Evolutionary conservation across 2,113 vertebrate species (phyloP).

Genomic region (Natator depressus): DNA sequence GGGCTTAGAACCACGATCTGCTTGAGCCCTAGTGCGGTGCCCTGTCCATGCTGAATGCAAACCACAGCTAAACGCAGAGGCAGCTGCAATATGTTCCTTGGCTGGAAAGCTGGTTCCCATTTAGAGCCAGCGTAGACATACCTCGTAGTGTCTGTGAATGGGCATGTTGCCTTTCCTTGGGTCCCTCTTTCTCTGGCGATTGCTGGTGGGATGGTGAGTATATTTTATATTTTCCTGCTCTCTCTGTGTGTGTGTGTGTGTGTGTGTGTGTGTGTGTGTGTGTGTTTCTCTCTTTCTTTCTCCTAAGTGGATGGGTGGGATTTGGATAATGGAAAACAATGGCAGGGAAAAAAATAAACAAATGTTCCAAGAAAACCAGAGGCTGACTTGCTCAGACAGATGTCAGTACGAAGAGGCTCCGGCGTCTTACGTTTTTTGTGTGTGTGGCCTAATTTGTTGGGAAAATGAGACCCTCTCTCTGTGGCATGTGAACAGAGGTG

Average conservation of each 20-base stretch:
- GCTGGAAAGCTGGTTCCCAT: background rate
- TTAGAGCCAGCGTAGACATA: fast-evolving
- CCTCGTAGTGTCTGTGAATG: fast-evolving
- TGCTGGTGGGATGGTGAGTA: background rate
- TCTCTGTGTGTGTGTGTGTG: too few relatives aligned
- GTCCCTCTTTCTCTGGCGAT: background rate
- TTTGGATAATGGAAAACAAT: background rate
- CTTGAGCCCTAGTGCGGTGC: fast-evolving
- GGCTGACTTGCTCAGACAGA: background rate
- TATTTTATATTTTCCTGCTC: background rate
- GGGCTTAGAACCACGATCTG: background rate
- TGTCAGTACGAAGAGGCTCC: conserved; percentile 1
- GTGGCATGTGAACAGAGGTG: background rate
- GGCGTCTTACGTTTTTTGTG: background rate
- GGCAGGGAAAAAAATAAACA: background rate
- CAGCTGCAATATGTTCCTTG: background rate
- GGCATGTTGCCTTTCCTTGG: background rate
- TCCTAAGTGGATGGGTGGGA: conserved; percentile 11
- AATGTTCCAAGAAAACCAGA: background rate
- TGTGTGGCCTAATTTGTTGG: background rate
- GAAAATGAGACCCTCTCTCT: background rate
- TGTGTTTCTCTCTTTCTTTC: background rate
- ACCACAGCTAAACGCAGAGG: background rate
- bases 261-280: background rate
- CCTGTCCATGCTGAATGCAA: background rate